These are phyloP conservation scores for Silurus lanzhouensis DNA, from an alignment of 2,797 vertebrate species.

Conservation along the genomic window DNA sequence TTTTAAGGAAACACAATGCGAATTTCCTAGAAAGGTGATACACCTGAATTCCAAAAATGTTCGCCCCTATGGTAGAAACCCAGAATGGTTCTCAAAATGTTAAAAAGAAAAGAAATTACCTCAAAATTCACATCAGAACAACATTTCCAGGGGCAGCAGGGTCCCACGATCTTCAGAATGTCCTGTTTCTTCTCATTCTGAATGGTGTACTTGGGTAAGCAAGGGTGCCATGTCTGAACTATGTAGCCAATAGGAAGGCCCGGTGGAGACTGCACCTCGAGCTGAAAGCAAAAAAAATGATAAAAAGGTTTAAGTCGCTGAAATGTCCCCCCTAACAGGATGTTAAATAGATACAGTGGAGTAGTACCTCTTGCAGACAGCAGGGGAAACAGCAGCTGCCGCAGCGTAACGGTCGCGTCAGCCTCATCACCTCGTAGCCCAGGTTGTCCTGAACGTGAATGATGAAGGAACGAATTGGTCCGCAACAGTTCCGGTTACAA, in stretches of 20 bases:
- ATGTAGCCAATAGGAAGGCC: conserved; percentile 78
- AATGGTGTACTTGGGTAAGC: conserved; percentile 77
- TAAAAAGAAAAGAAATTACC: conserved; percentile 61
- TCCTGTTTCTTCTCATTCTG: conserved; percentile 71
- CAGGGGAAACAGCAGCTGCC: conserved; percentile 75
- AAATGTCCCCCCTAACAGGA: background rate
- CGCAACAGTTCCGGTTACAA: conserved; percentile 73
- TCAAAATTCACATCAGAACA: conserved; percentile 79
- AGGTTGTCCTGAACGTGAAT: conserved; percentile 75
- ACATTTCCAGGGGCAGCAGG: conserved; percentile 73
- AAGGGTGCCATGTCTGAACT: conserved; percentile 77
- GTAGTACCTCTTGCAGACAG: conserved; percentile 79
- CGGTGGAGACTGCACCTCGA: conserved; percentile 82
- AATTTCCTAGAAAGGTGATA: too few relatives aligned
- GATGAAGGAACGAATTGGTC: conserved; percentile 71
- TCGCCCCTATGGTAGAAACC: too few relatives aligned
- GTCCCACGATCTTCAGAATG: conserved; percentile 75
- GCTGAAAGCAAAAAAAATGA: conserved; percentile 59
- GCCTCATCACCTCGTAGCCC: conserved; percentile 71
- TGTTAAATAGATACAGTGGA: too few relatives aligned
- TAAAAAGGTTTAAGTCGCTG: background rate
- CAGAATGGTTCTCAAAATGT: too few relatives aligned
- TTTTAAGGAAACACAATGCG: too few relatives aligned
- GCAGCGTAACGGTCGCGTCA: conserved; percentile 74
- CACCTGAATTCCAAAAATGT: too few relatives aligned